Percentiles rank a stretch among this genome's conserved stretches.
Evolutionary conservation across 1,140 invertebrate species (phyloP).

Genomic region (Drosophila sp.): DNA sequence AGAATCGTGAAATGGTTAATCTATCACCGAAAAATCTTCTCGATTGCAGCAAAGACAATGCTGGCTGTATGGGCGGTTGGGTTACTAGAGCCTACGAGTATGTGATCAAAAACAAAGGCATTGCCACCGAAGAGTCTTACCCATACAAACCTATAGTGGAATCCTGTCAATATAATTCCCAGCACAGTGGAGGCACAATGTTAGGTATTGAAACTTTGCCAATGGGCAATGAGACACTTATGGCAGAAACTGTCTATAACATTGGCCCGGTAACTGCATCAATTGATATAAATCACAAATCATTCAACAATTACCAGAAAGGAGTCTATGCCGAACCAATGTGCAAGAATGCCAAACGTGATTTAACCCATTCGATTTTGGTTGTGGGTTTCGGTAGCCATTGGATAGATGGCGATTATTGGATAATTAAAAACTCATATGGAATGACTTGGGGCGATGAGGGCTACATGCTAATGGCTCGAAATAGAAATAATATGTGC

Average conservation of each 20-base stretch:
- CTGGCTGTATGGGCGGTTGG: constrained; percentile 93
- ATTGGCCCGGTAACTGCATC: constrained; percentile 82
- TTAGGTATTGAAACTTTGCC: constrained; percentile 85
- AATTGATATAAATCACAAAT: constrained; percentile 11
- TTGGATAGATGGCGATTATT: constrained; percentile 84
- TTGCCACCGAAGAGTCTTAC: constrained; percentile 90
- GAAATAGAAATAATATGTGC: constrained; percentile 79
- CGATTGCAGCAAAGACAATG: constrained; percentile 94
- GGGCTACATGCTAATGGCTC: constrained; percentile 86
- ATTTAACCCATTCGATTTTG: constrained; percentile 84
- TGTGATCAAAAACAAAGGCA: constrained; percentile 87
- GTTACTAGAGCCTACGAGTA: constrained; percentile 90
- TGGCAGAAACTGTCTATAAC: constrained; percentile 88
- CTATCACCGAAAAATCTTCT: constrained; percentile 96
- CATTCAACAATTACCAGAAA: constrained; percentile 19
- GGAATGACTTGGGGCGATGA: constrained; percentile 85
- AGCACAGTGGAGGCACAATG: constrained; percentile 10
- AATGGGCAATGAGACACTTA: constrained; percentile 86
- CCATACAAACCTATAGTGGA: constrained; percentile 88
- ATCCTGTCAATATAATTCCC: constrained; percentile 66
- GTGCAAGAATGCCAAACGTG: constrained; percentile 84
- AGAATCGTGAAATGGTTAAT: constrained; percentile 87
- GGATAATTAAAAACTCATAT: constrained; percentile 88
- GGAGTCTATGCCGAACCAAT: constrained; percentile 83
- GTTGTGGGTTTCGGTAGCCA: constrained; percentile 88